Conservation (phyloP, 2,113 vertebrate genomes). For the Malaclemys terrapin region DNA sequence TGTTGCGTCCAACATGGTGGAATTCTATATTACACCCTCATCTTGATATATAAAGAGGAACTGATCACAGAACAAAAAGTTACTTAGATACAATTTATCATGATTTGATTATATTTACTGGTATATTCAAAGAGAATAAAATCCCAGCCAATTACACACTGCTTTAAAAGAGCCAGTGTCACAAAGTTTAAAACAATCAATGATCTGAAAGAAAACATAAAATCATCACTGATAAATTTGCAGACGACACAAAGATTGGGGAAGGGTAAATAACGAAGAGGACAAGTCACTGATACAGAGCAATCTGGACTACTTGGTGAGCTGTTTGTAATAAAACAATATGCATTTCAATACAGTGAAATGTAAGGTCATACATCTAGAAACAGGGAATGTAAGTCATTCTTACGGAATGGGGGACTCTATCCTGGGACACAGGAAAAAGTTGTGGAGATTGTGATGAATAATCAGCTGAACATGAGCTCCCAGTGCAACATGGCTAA, state of each 20-base stretch:
- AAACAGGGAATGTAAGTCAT: neutral
- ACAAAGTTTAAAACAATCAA: neutral
- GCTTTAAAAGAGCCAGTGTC: too few relatives aligned
- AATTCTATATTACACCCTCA: neutral
- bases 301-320: neutral
- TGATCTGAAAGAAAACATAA: constrained; percentile 71
- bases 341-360: neutral
- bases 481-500: neutral
- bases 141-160: too few relatives aligned
- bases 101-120: too few relatives aligned
- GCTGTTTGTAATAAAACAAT: neutral
- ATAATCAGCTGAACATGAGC: constrained; percentile 7
- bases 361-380: neutral
- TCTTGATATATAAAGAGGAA: neutral
- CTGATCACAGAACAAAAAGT: neutral
- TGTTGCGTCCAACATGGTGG: too few relatives aligned
- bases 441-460: neutral
- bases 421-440: neutral
- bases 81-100: too few relatives aligned
- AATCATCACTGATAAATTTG: constrained; percentile 58
- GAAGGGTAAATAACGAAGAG: constrained; percentile 11
- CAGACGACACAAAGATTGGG: constrained; percentile 4
- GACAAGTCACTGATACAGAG: neutral
- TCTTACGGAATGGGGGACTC: accelerated
- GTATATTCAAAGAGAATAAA: too few relatives aligned